phyloP scores from a whole-genome alignment of 2,888 invertebrate species.

The Noctuana brunneofusca region DNA sequence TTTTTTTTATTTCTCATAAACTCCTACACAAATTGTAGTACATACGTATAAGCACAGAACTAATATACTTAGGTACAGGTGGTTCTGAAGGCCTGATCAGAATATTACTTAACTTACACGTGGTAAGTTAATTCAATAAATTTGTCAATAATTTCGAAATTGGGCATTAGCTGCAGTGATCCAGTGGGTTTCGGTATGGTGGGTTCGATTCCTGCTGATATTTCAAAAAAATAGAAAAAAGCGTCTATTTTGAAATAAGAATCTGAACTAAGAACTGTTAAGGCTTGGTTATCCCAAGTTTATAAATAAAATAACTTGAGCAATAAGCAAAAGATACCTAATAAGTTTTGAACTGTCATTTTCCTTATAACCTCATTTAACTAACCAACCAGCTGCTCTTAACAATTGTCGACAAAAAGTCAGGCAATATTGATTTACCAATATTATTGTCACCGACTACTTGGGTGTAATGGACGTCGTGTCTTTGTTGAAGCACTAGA shows the following conservation, averaged over 20 bases:
- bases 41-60: conserved; percentile 22
- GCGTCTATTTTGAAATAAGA: no score
- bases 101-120: no score
- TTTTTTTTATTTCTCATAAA: conserved; percentile 27
- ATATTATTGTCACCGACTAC: conserved; percentile 16
- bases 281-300: neutral
- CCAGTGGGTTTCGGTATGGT: no score
- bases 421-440: conserved; percentile 21
- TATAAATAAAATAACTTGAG: neutral
- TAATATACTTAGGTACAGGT: no score
- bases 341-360: conserved; percentile 33
- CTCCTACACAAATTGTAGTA: neutral
- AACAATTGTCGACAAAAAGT: conserved; percentile 2
- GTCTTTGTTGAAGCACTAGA: conserved; percentile 17
- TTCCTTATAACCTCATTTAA: conserved; percentile 33
- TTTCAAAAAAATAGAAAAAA: no score
- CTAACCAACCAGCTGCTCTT: conserved; percentile 11
- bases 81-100: no score
- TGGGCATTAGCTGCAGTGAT: no score
- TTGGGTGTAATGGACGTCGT: conserved; percentile 12
- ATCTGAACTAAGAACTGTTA: neutral
- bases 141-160: no score
- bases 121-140: no score
- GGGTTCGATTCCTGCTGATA: no score
- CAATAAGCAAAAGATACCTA: neutral